Percentiles rank a stretch among this genome's conserved stretches.
Evolutionary conservation across 2,113 vertebrate genomes (phyloP).

Genomic region (Siniperca chuatsi): DNA sequence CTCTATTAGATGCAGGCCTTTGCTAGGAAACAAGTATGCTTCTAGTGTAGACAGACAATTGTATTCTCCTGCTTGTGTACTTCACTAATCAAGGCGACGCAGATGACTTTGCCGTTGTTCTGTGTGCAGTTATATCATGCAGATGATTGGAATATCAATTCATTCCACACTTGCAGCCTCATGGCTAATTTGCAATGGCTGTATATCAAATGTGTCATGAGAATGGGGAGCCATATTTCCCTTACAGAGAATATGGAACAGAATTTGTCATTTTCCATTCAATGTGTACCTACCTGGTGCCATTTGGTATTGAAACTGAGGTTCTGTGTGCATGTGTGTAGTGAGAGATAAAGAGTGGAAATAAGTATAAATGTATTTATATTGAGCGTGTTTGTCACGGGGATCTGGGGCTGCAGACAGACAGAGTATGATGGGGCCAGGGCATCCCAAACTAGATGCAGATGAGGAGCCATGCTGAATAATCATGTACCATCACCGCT

Average conservation of each 20-base stretch:
- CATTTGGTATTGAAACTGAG: constrained; percentile 44
- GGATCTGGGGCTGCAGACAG: constrained; percentile 41
- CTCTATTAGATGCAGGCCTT: constrained; percentile 64
- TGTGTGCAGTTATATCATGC: constrained; percentile 71
- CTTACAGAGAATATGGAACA: constrained; percentile 46
- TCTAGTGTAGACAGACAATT: constrained; percentile 71
- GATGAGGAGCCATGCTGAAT: constrained; percentile 71
- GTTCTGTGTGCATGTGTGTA: neutral
- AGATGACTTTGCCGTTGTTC: constrained; percentile 74
- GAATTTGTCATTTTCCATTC: constrained; percentile 62
- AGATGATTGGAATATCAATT: constrained; percentile 80
- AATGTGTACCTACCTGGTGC: constrained; percentile 27
- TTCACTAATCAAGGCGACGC: constrained; percentile 77
- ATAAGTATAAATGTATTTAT: constrained; percentile 56
- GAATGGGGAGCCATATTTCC: constrained; percentile 44
- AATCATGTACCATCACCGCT: constrained; percentile 56
- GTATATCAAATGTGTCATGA: constrained; percentile 71
- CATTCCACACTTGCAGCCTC: constrained; percentile 65
- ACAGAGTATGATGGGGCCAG: constrained; percentile 29
- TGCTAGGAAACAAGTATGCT: constrained; percentile 64
- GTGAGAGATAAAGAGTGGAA: constrained; percentile 23
- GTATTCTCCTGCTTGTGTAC: constrained; percentile 71
- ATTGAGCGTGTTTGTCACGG: constrained; percentile 31
- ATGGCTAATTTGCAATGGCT: constrained; percentile 72
- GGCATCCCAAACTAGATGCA: constrained; percentile 63